Evolutionary conservation across 2,797 vertebrate genomes (phyloP).

Genomic region (Karalla daura): DNA sequence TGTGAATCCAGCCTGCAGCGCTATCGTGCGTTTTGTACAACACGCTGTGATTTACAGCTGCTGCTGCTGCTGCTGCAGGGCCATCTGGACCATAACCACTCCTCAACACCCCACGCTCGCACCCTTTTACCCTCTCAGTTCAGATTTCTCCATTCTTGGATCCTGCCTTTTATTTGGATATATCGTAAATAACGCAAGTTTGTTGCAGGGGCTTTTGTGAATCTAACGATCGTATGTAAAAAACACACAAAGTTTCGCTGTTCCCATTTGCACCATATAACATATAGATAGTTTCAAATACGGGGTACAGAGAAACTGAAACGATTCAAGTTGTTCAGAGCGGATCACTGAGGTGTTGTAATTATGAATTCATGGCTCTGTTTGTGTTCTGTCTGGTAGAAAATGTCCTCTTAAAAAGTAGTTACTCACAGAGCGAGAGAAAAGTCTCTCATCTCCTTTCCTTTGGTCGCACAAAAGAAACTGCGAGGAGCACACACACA

Average conservation of each 20-base stretch:
- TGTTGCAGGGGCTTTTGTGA: too few relatives aligned
- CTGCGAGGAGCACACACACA: background rate
- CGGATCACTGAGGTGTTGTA: too few relatives aligned
- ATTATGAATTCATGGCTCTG: background rate
- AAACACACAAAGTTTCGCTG: too few relatives aligned
- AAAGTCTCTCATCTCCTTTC: slow-evolving; percentile 7
- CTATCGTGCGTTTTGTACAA: slow-evolving; percentile 54
- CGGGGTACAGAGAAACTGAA: too few relatives aligned
- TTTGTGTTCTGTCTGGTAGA: slow-evolving; percentile 5
- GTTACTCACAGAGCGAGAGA: background rate
- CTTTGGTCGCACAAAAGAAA: slow-evolving; percentile 11
- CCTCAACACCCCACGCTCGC: slow-evolving; percentile 45
- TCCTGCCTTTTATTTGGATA: too few relatives aligned
- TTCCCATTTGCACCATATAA: too few relatives aligned
- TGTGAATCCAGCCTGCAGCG: slow-evolving; percentile 65
- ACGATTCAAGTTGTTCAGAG: too few relatives aligned
- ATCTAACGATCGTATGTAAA: too few relatives aligned
- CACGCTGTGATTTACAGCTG: slow-evolving; percentile 76
- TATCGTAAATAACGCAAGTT: too few relatives aligned
- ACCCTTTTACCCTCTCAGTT: background rate
- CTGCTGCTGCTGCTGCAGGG: slow-evolving; percentile 65
- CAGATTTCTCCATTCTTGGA: background rate
- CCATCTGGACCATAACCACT: slow-evolving; percentile 70
- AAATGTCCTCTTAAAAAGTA: background rate
- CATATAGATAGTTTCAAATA: too few relatives aligned